phyloP scores from a whole-genome alignment of 2,113 vertebrate species.

The Paratilapia polleni region DNA sequence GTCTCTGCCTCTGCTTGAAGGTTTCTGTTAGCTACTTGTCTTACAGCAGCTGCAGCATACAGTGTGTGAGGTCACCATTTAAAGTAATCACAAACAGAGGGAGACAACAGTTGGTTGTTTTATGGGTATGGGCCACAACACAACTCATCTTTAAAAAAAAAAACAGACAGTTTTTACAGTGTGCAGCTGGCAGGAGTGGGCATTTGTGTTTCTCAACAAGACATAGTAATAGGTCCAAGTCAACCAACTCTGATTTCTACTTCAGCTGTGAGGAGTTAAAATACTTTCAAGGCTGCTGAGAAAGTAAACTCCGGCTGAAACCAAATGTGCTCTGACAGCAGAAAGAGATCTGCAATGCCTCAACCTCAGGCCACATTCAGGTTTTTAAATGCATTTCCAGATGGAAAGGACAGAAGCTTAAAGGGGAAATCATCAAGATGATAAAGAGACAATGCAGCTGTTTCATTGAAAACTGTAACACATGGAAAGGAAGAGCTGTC shows the following conservation, averaged over 20 bases:
- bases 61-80: slow-evolving; percentile 46
- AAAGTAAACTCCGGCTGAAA: slow-evolving; percentile 33
- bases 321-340: slow-evolving; percentile 50
- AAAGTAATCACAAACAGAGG: slow-evolving; percentile 49
- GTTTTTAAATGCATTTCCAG: slow-evolving; percentile 54
- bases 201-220: background rate
- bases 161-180: slow-evolving; percentile 41
- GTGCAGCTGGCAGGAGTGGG: background rate
- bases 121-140: slow-evolving; percentile 25
- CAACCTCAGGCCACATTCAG: slow-evolving; percentile 14
- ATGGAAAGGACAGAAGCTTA: slow-evolving; percentile 7
- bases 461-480: background rate
- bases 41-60: slow-evolving; percentile 27
- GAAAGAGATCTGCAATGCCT: slow-evolving; percentile 29
- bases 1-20: slow-evolving; percentile 14
- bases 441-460: background rate
- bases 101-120: slow-evolving; percentile 33
- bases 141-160: slow-evolving; percentile 36
- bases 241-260: background rate
- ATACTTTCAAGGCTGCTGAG: slow-evolving; percentile 6
- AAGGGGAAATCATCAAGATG: background rate
- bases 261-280: slow-evolving; percentile 11
- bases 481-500: background rate
- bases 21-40: slow-evolving; percentile 17
- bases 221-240: background rate